These are phyloP conservation scores for Timandra comae DNA, from an alignment of 2,888 invertebrate genomes.

Conservation along the genomic window DNA sequence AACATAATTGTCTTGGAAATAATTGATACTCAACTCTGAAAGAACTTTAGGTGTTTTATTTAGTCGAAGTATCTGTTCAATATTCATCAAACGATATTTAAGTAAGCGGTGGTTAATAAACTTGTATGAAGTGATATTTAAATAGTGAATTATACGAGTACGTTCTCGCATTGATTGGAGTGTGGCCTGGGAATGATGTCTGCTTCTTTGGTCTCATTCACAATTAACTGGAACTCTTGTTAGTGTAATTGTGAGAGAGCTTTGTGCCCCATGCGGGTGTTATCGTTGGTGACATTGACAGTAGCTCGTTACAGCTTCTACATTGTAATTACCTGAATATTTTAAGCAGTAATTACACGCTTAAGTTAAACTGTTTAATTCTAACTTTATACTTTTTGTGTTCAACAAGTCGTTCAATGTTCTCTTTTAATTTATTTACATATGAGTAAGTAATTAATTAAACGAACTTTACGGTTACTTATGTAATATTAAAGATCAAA, in stretches of 20 bases:
- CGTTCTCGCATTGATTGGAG: no score
- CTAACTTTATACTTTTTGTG: no score
- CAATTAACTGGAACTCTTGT: slow-evolving; percentile 7
- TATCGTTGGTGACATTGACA: slow-evolving; percentile 16
- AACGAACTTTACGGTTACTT: no score
- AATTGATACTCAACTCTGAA: slow-evolving; percentile 40
- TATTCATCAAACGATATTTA: slow-evolving; percentile 41
- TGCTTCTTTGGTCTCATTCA: neutral
- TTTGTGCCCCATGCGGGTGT: slow-evolving; percentile 18
- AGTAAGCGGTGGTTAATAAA: slow-evolving; percentile 21
- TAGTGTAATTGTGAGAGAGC: slow-evolving; percentile 14
- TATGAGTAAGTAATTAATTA: no score
- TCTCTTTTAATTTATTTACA: no score
- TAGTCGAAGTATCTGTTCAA: slow-evolving; percentile 34
- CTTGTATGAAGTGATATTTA: slow-evolving; percentile 13
- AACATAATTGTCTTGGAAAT: slow-evolving; percentile 60
- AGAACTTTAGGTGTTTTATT: neutral
- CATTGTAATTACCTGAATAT: slow-evolving; percentile 7
- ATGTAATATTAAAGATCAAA: no score
- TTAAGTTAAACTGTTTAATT: no score
- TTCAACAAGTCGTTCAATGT: no score
- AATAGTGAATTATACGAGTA: neutral
- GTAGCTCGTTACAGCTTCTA: slow-evolving; percentile 3
- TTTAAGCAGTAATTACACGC: no score
- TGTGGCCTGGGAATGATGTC: no score